Percentiles rank a stretch among this genome's conserved stretches.
Conservation (phyloP, 2,113 vertebrate genomes). For the Emydura subglobosa region DNA sequence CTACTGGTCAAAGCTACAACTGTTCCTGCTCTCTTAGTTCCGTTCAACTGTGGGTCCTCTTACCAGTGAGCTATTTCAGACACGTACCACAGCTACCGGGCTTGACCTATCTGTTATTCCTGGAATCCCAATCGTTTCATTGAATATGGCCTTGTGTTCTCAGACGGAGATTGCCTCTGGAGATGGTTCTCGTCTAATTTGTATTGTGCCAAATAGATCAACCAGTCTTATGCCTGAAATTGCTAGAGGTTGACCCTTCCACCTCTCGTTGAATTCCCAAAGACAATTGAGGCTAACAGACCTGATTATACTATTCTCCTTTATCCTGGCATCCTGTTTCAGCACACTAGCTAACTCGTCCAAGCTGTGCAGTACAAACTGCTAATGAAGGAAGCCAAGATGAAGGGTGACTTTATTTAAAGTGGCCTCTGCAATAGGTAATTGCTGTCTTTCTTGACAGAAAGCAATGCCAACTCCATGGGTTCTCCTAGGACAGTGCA, state of each 20-base stretch:
- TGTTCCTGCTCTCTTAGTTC: not conserved
- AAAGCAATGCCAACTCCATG: not conserved
- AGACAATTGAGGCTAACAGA: not conserved
- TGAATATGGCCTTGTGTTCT: not conserved
- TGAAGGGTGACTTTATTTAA: not conserved
- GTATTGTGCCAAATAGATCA: not conserved
- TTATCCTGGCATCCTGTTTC: rapidly evolving
- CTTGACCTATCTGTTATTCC: not conserved
- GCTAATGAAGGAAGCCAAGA: not conserved
- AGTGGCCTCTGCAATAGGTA: not conserved
- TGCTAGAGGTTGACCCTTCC: not conserved
- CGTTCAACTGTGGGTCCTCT: not conserved
- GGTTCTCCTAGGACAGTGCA: not conserved
- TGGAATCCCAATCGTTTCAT: not conserved
- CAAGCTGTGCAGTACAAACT: not conserved
- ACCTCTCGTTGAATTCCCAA: not conserved
- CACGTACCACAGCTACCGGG: not conserved
- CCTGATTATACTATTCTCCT: not conserved
- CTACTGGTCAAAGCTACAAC: not conserved
- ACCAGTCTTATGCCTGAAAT: not conserved
- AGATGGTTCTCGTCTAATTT: not conserved
- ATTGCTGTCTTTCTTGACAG: not conserved
- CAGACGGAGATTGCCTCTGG: not conserved
- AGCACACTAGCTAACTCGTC: not conserved
- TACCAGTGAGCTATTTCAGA: rapidly evolving